A percentile compares a stretch with the other conserved stretches of the same genome.
These are phyloP conservation scores for Centropus bengalensis DNA, from an alignment of 2,113 vertebrate species.

Conservation along the genomic window DNA sequence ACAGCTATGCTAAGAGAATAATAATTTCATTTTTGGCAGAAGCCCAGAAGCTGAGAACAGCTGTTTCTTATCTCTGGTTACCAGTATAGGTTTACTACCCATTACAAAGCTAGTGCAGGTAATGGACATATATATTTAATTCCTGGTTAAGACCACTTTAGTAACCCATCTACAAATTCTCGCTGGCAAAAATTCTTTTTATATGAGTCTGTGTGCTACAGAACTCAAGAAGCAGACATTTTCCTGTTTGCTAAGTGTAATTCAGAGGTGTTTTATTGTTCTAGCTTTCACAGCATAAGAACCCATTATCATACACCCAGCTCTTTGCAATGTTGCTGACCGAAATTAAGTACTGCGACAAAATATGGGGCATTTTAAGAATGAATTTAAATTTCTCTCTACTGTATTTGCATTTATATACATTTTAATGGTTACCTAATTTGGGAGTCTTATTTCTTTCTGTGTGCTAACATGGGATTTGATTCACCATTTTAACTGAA, in stretches of 20 bases:
- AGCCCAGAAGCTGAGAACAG: conserved; percentile 18
- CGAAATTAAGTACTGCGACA: conserved; percentile 28
- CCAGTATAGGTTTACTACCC: conserved; percentile 22
- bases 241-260: conserved; percentile 6
- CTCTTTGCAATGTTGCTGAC: conserved; percentile 6
- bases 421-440: conserved; percentile 34
- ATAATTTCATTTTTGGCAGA: conserved; percentile 52
- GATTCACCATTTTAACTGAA: background rate
- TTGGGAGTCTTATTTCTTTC: conserved; percentile 32
- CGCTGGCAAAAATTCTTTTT: conserved; percentile 31
- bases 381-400: background rate
- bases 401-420: background rate
- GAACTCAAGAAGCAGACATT: conserved; percentile 17
- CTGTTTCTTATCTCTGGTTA: conserved; percentile 66
- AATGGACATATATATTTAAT: conserved; percentile 50
- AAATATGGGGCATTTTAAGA: conserved; percentile 25
- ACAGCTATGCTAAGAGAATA: conserved; percentile 40
- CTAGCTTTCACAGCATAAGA: conserved; percentile 10
- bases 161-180: conserved; percentile 40
- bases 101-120: conserved; percentile 25
- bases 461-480: conserved; percentile 9
- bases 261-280: conserved; percentile 46
- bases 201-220: conserved; percentile 22
- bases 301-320: conserved; percentile 32
- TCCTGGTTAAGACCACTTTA: conserved; percentile 40